Base-by-base conservation (phyloP, 2,888 invertebrate species). In the Harpagoxenus sublaevis region DNA sequence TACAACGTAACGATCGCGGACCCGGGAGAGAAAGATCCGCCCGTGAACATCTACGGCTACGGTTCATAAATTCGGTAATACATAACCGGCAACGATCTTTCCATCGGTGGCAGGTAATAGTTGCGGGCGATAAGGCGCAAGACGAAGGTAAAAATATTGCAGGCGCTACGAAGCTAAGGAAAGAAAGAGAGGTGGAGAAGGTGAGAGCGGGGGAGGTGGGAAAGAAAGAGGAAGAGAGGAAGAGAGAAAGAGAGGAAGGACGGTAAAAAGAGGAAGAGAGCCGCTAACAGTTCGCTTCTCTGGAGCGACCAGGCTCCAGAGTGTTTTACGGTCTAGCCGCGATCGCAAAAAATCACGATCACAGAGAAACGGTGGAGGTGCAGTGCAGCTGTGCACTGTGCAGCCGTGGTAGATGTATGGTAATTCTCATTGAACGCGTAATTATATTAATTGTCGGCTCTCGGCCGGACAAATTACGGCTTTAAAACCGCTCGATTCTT, bases 381-480 rank as follows among this genome's bases (percentile, higher is more conserved):
- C 71, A 48, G 62, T 23, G 23, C 71, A 35, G 57, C 82, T 55
- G 77, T 31, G 81, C 78, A 65, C 83, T 82, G 75, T 84, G 75
- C 81, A 63, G 53, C 51, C 48, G 35, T 42, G 71, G 75, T 74
- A 82, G 79, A 66, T 81, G 86, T 83, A 91, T 88, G 90, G 88
- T 90, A 90, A 89, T 89, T 90, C 88, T 86, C 87, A 91, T 91
- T 89, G 88, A 88, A 89, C 87, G 87, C 86, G 89, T 89, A 90
- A 92, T 92, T 93, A 92, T 85, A 91, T 91, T 92, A 93, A 93
- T 93, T 89, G 93, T 90, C 87, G 89, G 87, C 84, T 83, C 85
- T 85, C 86, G 86, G 77, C 55, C 85, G 79, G 86, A 90, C 91
- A 91, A 91, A 92, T 92, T 91, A 89, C 88, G 68, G 88, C 84